Base-by-base conservation (phyloP, 2,113 vertebrate genomes). In the Scomber japonicus region DNA sequence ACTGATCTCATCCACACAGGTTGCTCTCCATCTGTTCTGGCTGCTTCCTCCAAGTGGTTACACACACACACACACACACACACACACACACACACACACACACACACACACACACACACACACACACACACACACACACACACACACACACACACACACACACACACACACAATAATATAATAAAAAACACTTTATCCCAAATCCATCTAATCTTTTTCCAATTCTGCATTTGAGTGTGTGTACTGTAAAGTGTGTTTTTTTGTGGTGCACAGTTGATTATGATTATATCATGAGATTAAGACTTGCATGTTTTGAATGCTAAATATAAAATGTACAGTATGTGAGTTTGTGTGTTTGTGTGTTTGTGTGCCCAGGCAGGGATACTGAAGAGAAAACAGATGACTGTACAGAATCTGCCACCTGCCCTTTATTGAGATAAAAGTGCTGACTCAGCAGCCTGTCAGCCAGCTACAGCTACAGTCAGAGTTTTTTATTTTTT, bases 401-500 rank as follows among this genome's bases (percentile, higher is more conserved):
- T 63, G 50, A 71, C 24, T 55, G 16, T 1, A 35, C 21, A 27
- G 51, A 61, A 55, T 75, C n/a, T 63, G 15, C 46, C 69, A 11
- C 40, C 44, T n/a, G 12, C 8, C 7, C 16, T 44, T 60, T 27
- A 49, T 49, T 16, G 27, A 14, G 30, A 64, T 27, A 55, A 35
- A 78, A 35, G 12, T 24, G 3, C 31, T 6, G 60, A 72, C 3
- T 80, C 45, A 50, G 67, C 50, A 65, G 30, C 12, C 15, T 66
- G 67, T 69, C 64, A 61, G 9, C 51, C 19, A n/a, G 35, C 55
- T 19, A 30, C 19, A n/a, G 35, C 55, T 19, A 30, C 21, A 14
- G 9, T 31, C n/a, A 0, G 61, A 11, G 7, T 27, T 59, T 27
- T 27, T 27, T 2, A 2, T 27, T 27, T 2, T 27, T 27, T 27